Evolutionary conservation across 92 coral and sea anemone genomes (phyloP).

Genomic region (Parazoanthus atlanticus): DNA sequence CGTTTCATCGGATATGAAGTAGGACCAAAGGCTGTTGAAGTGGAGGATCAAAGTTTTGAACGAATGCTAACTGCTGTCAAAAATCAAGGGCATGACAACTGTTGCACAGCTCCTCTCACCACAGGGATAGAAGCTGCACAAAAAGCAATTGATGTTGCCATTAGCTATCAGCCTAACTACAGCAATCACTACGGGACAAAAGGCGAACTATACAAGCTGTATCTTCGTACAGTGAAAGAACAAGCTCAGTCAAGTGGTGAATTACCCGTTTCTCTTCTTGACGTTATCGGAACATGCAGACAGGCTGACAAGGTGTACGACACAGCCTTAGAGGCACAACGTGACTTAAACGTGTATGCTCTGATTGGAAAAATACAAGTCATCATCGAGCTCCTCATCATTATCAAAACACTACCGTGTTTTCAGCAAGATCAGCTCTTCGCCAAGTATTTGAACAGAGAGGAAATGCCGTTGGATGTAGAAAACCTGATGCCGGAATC

Average conservation of each 20-base stretch:
- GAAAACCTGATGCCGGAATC: constrained; percentile 26
- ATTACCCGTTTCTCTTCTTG: neutral
- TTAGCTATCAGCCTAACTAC: constrained; percentile 50
- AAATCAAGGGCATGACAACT: neutral
- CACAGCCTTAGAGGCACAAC: constrained; percentile 45
- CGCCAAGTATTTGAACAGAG: constrained; percentile 35
- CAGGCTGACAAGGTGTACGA: constrained; percentile 56
- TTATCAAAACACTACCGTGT: constrained; percentile 53
- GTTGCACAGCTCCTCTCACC: neutral
- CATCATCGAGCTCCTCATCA: constrained; percentile 51
- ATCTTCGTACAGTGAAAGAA: constrained; percentile 33
- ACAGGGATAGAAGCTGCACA: constrained; percentile 69
- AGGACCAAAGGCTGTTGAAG: constrained; percentile 48
- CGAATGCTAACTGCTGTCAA: neutral
- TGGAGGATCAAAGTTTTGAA: neutral
- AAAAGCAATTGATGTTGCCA: constrained; percentile 63
- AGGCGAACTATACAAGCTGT: constrained; percentile 53
- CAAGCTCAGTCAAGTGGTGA: neutral
- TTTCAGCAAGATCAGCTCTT: constrained; percentile 41
- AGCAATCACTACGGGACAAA: constrained; percentile 63
- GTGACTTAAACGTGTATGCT: constrained; percentile 44
- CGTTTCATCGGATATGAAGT: constrained; percentile 69
- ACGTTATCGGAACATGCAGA: constrained; percentile 24
- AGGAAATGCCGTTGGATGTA: constrained; percentile 48
- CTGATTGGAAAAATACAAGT: constrained; percentile 72